These are phyloP conservation scores for Arctia plantaginis DNA, from an alignment of 2,888 invertebrate species.

Conservation along the genomic window DNA sequence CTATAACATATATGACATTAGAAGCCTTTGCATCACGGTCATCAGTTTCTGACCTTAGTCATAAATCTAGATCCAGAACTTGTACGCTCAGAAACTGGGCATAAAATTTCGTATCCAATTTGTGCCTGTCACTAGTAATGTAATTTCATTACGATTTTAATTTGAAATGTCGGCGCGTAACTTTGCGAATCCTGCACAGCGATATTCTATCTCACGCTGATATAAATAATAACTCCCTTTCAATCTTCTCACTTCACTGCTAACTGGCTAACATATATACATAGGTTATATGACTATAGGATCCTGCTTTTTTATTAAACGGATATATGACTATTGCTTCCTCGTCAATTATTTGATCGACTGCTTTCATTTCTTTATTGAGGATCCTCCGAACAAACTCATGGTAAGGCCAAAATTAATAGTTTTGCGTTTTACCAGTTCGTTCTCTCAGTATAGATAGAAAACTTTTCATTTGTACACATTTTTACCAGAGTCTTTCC, in stretches of 20 bases:
- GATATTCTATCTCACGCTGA: background rate
- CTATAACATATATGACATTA: no score
- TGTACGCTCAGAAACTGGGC: no score
- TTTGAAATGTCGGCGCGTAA: background rate
- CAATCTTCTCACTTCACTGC: no score
- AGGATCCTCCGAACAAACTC: background rate
- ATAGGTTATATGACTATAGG: no score
- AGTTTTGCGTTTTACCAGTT: background rate
- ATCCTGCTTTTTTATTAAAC: background rate
- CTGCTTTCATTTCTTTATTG: background rate
- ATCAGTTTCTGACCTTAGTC: background rate
- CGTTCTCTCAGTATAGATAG: background rate
- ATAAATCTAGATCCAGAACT: background rate
- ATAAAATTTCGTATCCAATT: no score
- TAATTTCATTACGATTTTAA: background rate
- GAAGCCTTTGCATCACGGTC: background rate
- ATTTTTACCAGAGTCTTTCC: no score
- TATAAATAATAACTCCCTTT: no score
- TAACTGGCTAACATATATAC: no score
- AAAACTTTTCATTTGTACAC: no score
- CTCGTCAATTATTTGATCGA: background rate
- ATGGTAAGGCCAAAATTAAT: background rate
- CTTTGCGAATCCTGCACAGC: background rate
- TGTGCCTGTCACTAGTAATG: background rate
- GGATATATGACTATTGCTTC: no score